Percentiles rank a stretch among this genome's conserved stretches.
Conservation (phyloP, 1,140 invertebrate species). For the Harlomillsia oculata region DNA sequence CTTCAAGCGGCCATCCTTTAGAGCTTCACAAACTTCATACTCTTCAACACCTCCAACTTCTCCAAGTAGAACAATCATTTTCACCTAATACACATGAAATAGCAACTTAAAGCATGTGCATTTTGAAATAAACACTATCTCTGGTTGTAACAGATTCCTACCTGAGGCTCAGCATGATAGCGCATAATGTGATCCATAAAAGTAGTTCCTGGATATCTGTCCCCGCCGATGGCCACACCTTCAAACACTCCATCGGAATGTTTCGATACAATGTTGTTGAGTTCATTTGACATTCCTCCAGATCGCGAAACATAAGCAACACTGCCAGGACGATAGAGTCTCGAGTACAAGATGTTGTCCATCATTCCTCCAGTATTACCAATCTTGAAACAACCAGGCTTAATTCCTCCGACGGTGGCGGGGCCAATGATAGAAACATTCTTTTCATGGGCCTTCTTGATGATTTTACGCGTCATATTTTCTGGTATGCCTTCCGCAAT, state of each 20-base stretch:
- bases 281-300: slow-evolving; percentile 98
- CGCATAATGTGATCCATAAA: slow-evolving; percentile 97
- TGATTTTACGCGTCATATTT: slow-evolving; percentile 80
- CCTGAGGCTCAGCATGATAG: slow-evolving; percentile 57
- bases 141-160: slow-evolving; percentile 36
- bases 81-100: slow-evolving; percentile 48
- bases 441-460: slow-evolving; percentile 71
- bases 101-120: slow-evolving; percentile 53
- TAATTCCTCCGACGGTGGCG: slow-evolving; percentile 95
- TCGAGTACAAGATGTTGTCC: slow-evolving; percentile 97
- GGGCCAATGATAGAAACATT: slow-evolving; percentile 86
- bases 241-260: slow-evolving; percentile 95
- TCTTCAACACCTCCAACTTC: slow-evolving; percentile 99
- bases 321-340: slow-evolving; percentile 89
- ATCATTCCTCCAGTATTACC: slow-evolving; percentile 99
- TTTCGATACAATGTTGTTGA: slow-evolving; percentile 97
- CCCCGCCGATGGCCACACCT: slow-evolving; percentile 98
- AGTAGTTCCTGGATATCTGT: slow-evolving; percentile 94
- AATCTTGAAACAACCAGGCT: slow-evolving; percentile 98
- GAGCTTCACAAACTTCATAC: slow-evolving; percentile 87
- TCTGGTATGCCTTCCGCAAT: slow-evolving; percentile 95
- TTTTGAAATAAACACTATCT: neutral
- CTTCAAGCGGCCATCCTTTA: slow-evolving; percentile 69
- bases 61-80: slow-evolving; percentile 91
- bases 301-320: slow-evolving; percentile 97